Evolutionary conservation across 2,113 vertebrate species (phyloP).

Genomic region (Petaurus breviceps): DNA sequence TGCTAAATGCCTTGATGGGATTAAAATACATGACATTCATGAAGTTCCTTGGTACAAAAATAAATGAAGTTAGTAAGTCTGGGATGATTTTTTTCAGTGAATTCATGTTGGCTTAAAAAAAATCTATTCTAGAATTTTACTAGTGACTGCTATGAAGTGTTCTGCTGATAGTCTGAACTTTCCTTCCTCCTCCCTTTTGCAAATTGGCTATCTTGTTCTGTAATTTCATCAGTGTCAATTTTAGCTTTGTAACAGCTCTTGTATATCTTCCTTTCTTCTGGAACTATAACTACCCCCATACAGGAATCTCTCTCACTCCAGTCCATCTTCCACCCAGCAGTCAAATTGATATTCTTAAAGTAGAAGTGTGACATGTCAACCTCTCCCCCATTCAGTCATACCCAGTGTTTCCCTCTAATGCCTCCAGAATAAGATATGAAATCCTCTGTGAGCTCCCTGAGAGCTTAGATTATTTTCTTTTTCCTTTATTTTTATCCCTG

Average conservation of each 20-base stretch:
- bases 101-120: neutral
- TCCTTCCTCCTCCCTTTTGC: neutral
- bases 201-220: neutral
- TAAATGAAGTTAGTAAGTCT: neutral
- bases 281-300: neutral
- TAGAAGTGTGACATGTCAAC: neutral
- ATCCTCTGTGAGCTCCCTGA: neutral
- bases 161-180: neutral
- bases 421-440: neutral
- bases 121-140: neutral
- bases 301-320: neutral
- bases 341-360: neutral
- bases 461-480: neutral
- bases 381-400: neutral
- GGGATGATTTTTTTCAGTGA: neutral
- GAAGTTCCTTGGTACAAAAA: neutral
- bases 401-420: neutral
- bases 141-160: neutral
- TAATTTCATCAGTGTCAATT: too few species aligned
- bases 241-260: neutral
- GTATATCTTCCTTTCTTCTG: neutral
- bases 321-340: neutral
- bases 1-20: neutral
- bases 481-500: neutral
- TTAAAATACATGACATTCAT: neutral